A percentile compares a stretch with the other conserved stretches of the same genome.
Evolutionary conservation across 2,113 vertebrate genomes (phyloP).

Genomic region (Upupa epops): DNA sequence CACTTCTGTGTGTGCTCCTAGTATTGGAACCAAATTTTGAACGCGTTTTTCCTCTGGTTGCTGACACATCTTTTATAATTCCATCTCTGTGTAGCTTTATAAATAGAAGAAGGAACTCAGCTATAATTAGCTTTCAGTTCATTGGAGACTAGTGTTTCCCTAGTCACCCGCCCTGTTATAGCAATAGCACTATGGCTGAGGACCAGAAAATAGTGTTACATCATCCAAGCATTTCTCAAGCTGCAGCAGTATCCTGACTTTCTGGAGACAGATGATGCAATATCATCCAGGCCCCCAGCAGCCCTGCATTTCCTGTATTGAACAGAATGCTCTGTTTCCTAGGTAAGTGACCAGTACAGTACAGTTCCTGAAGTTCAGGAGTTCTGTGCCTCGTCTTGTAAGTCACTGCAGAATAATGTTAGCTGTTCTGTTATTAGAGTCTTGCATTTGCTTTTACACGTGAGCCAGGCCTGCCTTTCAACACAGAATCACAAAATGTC

Average conservation of each 20-base stretch:
- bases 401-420: not conserved
- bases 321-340: not conserved
- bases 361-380: not conserved
- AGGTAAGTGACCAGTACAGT: not conserved
- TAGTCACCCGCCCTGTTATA: not conserved
- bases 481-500: not conserved
- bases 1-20: not conserved
- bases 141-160: not conserved
- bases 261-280: not conserved
- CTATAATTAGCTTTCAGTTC: constrained; percentile 8
- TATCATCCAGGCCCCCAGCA: not conserved
- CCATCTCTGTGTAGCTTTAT: not conserved
- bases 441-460: not conserved
- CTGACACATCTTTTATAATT: not conserved
- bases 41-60: not conserved
- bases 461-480: not conserved
- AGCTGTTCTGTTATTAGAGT: not conserved
- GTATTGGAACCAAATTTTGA: not conserved
- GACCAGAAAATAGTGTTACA: not conserved
- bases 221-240: not conserved
- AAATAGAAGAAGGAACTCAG: not conserved
- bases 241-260: not conserved
- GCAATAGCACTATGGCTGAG: not conserved
- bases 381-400: not conserved
- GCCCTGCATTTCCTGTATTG: not conserved